phyloP scores from a whole-genome alignment of 2,113 vertebrate species.

The Neogale vison region DNA sequence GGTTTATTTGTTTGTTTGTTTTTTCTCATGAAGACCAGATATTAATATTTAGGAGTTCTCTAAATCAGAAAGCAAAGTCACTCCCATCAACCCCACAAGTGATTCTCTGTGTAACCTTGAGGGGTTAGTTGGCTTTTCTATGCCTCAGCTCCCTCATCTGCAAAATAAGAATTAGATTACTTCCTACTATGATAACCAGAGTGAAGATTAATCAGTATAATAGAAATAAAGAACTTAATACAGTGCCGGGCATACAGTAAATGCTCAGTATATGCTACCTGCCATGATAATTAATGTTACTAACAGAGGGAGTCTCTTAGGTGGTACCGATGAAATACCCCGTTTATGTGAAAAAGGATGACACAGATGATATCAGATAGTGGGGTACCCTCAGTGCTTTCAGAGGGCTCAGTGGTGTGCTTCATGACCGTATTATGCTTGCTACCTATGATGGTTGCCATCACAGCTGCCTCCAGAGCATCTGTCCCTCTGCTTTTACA shows the following conservation, averaged over 20 bases:
- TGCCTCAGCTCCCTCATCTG: not conserved
- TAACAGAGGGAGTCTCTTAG: not conserved
- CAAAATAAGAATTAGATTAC: not conserved
- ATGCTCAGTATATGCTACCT: not conserved
- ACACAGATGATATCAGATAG: not conserved
- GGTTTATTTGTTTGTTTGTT: not conserved
- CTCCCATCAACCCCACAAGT: not conserved
- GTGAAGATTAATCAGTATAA: not conserved
- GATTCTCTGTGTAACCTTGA: not conserved
- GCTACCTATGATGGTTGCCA: rapidly evolving
- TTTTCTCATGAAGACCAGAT: not conserved
- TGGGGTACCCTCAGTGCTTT: rapidly evolving
- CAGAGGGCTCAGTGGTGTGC: no score
- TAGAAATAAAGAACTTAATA: not conserved
- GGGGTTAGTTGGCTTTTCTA: not conserved
- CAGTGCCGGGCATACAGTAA: not conserved
- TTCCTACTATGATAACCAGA: not conserved
- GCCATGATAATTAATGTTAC: not conserved
- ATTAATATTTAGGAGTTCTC: not conserved
- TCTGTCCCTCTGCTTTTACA: no score
- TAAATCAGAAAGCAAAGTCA: not conserved
- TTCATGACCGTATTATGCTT: rapidly evolving
- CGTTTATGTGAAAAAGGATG: not conserved
- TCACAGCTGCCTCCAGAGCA: not conserved
- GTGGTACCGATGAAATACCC: not conserved